Evolutionary conservation across 1,140 invertebrate genomes (phyloP).

Genomic region (Procambarus clarkii): DNA sequence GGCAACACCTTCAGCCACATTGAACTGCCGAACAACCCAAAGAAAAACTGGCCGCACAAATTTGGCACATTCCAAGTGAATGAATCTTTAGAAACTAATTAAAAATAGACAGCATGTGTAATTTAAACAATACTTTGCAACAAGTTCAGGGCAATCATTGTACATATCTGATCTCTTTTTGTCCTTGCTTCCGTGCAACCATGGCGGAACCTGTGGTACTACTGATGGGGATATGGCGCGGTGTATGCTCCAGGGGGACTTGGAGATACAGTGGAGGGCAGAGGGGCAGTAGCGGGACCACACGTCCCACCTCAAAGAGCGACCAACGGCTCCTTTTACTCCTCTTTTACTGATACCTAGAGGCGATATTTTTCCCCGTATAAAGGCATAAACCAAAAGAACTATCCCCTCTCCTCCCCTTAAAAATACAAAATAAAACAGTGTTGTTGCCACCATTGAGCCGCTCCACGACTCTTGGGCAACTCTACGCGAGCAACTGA

Average conservation of each 20-base stretch:
- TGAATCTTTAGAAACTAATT: background rate
- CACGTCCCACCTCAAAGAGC: too few species aligned
- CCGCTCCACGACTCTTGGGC: too few species aligned
- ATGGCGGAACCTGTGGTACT: too few species aligned
- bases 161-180: background rate
- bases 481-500: background rate
- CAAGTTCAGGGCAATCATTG: background rate
- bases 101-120: background rate
- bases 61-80: conserved; percentile 29
- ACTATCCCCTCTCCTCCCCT: background rate
- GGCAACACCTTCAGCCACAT: too few species aligned
- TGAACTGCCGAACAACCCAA: too few species aligned
- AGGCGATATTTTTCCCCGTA: background rate
- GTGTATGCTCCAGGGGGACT: too few species aligned
- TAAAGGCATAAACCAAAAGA: background rate
- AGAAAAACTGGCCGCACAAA: background rate
- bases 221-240: too few species aligned
- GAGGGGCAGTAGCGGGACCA: too few species aligned
- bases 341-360: conserved; percentile 17
- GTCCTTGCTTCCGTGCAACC: background rate
- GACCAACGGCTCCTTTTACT: background rate
- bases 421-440: too few species aligned
- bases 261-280: too few species aligned
- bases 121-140: background rate
- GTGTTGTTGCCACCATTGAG: too few species aligned